Evolutionary conservation across 2,113 vertebrate genomes (phyloP).

Genomic region (Myxocyprinus asiaticus): DNA sequence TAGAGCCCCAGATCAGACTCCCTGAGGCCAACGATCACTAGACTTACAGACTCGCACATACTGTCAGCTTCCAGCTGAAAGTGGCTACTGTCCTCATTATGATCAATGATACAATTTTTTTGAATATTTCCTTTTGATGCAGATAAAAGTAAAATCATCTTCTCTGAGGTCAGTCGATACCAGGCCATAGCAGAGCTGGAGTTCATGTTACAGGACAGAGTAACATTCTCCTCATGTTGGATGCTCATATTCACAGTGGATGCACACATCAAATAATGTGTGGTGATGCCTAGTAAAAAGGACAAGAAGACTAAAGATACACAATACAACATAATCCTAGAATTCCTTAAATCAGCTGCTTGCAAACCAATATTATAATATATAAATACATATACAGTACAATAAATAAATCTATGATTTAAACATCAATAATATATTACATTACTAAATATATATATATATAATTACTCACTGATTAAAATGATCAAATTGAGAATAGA

Average conservation of each 20-base stretch:
- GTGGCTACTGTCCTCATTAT: background rate
- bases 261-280: background rate
- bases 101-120: background rate
- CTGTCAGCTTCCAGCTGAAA: background rate
- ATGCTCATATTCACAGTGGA: background rate
- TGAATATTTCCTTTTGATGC: background rate
- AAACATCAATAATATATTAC: too few relatives aligned
- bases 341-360: too few relatives aligned
- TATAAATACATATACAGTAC: background rate
- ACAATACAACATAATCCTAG: background rate
- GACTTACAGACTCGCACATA: background rate
- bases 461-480: slow-evolving; percentile 8
- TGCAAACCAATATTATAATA: background rate
- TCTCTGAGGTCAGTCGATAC: background rate
- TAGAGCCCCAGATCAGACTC: background rate
- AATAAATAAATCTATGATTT: too few relatives aligned
- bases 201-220: background rate
- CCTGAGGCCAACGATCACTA: background rate
- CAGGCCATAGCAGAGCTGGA: background rate
- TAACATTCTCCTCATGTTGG: background rate
- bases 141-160: background rate
- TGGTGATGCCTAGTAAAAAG: background rate
- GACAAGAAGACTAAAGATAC: background rate
- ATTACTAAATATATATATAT: too few relatives aligned
- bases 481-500: background rate